Percentiles rank a stretch among this genome's conserved stretches.
Evolutionary conservation across 2,888 invertebrate species (phyloP).

Genomic region (Dilophus febrilis): DNA sequence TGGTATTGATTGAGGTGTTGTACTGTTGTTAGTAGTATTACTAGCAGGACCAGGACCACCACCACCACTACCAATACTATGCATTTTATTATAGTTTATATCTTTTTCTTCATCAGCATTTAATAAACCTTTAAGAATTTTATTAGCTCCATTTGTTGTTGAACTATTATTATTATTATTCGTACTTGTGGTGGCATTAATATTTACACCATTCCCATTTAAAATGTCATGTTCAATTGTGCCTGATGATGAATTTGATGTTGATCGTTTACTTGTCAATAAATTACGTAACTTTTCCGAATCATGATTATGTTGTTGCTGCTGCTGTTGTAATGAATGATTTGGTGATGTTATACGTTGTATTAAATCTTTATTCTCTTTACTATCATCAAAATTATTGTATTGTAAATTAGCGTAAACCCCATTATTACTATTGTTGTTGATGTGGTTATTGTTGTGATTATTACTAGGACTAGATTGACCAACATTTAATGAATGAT

Average conservation of each 20-base stretch:
- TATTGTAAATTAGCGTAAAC: constrained; percentile 33
- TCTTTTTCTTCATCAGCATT: constrained; percentile 28
- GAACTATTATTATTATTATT: constrained; percentile 24
- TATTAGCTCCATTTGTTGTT: background rate
- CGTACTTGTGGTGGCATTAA: constrained; percentile 9
- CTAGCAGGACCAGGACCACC: too few species aligned
- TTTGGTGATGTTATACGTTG: too few species aligned
- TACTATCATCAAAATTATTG: too few species aligned
- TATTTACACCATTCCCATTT: too few species aligned
- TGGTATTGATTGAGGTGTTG: too few species aligned
- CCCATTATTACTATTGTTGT: constrained; percentile 4
- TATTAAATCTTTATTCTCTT: constrained; percentile 7
- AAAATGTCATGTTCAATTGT: too few species aligned
- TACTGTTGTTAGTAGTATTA: too few species aligned
- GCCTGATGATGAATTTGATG: constrained; percentile 12
- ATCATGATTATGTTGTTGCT: constrained; percentile 29
- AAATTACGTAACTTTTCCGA: constrained; percentile 35
- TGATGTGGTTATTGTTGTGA: too few species aligned
- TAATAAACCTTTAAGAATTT: constrained; percentile 12
- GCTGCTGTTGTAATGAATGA: constrained; percentile 19
- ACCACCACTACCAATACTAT: too few species aligned
- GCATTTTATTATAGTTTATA: constrained; percentile 10
- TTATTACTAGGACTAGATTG: too few species aligned
- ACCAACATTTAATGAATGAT: constrained; percentile 33
- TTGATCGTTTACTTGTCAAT: constrained; percentile 27